Base-by-base conservation (phyloP, 2,888 invertebrate species). In the Mesopsocus fuscifrons region DNA sequence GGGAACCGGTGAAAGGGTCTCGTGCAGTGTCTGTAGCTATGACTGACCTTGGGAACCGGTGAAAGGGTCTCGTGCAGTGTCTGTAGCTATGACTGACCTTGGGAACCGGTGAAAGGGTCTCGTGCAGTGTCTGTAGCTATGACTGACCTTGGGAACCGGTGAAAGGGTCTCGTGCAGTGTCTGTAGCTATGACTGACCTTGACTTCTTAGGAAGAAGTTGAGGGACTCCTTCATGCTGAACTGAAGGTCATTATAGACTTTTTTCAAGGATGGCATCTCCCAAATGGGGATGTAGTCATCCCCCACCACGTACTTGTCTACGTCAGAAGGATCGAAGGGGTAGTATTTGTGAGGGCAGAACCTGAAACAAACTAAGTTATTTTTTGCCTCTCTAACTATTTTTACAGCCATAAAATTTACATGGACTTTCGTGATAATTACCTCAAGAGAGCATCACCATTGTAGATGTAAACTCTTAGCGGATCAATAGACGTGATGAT, bases 281-380 rank as follows among this genome's bases (percentile, higher is more conserved):
- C 95, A 97, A 8, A 83, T 78, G 0, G 97, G 95, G 33, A 87
- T 64, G 57, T 97, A 97, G 57, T 92, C 83, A 57, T 94, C 92
- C 0, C 83, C 85, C 1, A 97, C 82, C 2, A 97, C 88, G 57
- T 97, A 97, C 56, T 94, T 89, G 53, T 89, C 77, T 22, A 81
- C 55, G 53, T 77, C 69, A 2, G 67, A 62, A 0, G 78, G 64
- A 61, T 95, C 79, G 54, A 97, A 91, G 0, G 95, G 95, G 59
- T 91, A 70, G 60, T 95, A 97, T 52, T 83, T 75, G 2, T 72
- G 69, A 0, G 85, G 74, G 54, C 95, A 95, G 61, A 89, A 95
- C 49, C 89, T 81, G 57, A 3, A 62, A 62, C n/a, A n/a, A n/a
- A n/a, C n/a, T n/a, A n/a, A n/a, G n/a, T n/a, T n/a, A n/a, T n/a